phyloP scores from a whole-genome alignment of 2,888 invertebrate genomes.

The Bursaphelenchus okinawaensis region DNA sequence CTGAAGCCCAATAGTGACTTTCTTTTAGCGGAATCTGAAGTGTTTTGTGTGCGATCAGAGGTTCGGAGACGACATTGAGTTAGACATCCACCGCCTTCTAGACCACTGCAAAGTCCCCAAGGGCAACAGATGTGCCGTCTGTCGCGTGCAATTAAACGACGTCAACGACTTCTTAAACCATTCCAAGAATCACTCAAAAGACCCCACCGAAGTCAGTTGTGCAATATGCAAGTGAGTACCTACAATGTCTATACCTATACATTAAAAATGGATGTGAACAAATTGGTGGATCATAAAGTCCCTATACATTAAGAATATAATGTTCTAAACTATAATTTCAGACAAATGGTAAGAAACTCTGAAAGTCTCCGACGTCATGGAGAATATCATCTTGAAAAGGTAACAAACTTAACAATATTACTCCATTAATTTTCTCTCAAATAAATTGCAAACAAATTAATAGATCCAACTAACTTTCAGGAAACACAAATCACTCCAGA shows the following conservation, averaged over 20 bases:
- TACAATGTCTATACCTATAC: too few species aligned
- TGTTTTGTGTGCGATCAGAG: slow-evolving; percentile 26
- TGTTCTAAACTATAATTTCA: not conserved
- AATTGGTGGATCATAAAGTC: not conserved
- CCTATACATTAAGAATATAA: not conserved
- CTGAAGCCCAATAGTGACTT: too few species aligned
- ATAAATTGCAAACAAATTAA: too few species aligned
- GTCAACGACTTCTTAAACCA: slow-evolving; percentile 20
- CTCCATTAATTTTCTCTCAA: not conserved
- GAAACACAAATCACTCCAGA: not conserved
- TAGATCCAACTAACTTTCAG: not conserved
- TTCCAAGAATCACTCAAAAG: slow-evolving; percentile 17
- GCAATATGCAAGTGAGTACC: slow-evolving; percentile 19
- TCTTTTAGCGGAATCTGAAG: slow-evolving; percentile 15
- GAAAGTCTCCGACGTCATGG: slow-evolving; percentile 21
- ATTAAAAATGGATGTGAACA: too few species aligned
- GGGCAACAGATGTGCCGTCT: slow-evolving; percentile 24
- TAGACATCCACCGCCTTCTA: slow-evolving; percentile 25
- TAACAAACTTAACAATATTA: not conserved
- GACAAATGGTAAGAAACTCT: slow-evolving; percentile 21
- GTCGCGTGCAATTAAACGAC: slow-evolving; percentile 7
- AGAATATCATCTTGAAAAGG: slow-evolving; percentile 21
- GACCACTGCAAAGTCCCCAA: slow-evolving; percentile 27
- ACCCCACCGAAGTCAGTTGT: slow-evolving; percentile 18
- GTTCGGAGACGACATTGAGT: slow-evolving; percentile 16